Percentiles rank a stretch among this genome's conserved stretches.
phyloP scores from a whole-genome alignment of 1,140 invertebrate genomes.

The Phthorimaea operculella region DNA sequence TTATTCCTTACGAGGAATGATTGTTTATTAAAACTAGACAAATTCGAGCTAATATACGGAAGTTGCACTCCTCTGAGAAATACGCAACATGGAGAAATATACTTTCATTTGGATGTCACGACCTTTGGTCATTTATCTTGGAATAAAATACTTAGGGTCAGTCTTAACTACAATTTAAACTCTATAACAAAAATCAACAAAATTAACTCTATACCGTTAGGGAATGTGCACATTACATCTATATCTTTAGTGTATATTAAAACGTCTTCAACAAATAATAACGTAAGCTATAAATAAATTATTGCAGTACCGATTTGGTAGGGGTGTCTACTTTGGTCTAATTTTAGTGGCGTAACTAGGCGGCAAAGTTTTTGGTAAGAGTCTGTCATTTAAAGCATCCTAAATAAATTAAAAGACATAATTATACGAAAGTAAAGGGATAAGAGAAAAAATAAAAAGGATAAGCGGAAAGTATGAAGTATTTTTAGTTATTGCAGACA shows the following conservation, averaged over 20 bases:
- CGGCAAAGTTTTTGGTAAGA: too few relatives aligned
- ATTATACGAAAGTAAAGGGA: too few relatives aligned
- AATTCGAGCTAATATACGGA: conserved; percentile 47
- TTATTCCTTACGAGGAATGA: conserved; percentile 58
- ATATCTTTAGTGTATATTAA: conserved; percentile 55
- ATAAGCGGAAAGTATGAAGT: too few relatives aligned
- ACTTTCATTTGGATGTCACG: neutral
- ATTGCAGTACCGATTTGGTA: conserved; percentile 64
- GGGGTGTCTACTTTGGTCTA: conserved; percentile 61
- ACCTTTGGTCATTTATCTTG: conserved; percentile 27
- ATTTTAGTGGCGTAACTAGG: conserved; percentile 8
- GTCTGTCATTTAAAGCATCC: too few relatives aligned
- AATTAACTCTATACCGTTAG: conserved; percentile 54
- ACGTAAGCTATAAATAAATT: conserved; percentile 56
- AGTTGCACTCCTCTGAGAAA: neutral
- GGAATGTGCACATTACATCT: conserved; percentile 64
- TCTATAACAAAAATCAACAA: conserved; percentile 62
- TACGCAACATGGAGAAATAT: neutral
- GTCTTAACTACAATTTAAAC: conserved; percentile 62
- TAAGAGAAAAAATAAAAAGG: too few relatives aligned
- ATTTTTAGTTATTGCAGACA: too few relatives aligned
- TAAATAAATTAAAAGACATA: too few relatives aligned
- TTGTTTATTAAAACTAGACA: conserved; percentile 52
- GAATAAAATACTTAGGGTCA: conserved; percentile 56
- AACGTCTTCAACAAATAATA: conserved; percentile 54